Evolutionary conservation across 2,888 invertebrate genomes (phyloP).

Genomic region (Platycheirus albimanus): DNA sequence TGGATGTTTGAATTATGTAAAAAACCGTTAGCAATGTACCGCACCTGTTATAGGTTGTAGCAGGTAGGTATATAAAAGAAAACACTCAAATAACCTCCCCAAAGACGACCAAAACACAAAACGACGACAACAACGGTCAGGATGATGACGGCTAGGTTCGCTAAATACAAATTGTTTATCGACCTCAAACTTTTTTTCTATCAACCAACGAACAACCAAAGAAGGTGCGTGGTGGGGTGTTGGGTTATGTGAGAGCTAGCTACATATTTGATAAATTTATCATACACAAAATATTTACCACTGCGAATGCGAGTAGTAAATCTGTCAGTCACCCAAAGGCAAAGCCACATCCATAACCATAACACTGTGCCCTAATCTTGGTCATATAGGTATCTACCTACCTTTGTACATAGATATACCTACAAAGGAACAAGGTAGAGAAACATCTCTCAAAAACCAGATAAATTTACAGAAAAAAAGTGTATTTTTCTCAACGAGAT

Average conservation of each 20-base stretch:
- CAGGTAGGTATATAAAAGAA: slow-evolving; percentile 25
- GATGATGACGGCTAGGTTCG: slow-evolving; percentile 13
- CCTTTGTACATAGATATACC: not conserved
- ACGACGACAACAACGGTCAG: not conserved
- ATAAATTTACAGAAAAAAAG: slow-evolving; percentile 25
- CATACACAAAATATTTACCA: slow-evolving; percentile 23
- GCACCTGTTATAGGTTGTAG: slow-evolving; percentile 62
- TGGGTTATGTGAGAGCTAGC: not conserved
- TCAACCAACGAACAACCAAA: slow-evolving; percentile 19
- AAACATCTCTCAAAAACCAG: slow-evolving; percentile 36
- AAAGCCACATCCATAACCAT: not conserved
- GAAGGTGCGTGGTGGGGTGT: not conserved
- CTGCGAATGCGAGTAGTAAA: slow-evolving; percentile 1
- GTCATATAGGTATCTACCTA: not conserved
- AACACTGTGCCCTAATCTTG: slow-evolving; percentile 35
- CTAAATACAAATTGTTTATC: slow-evolving; percentile 49
- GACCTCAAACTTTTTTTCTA: slow-evolving; percentile 31
- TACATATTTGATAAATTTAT: slow-evolving; percentile 32
- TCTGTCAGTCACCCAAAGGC: slow-evolving; percentile 23
- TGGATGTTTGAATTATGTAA: slow-evolving; percentile 57
- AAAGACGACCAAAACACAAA: slow-evolving; percentile 21
- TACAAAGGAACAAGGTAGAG: not conserved
- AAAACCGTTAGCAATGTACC: slow-evolving; percentile 36
- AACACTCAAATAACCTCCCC: slow-evolving; percentile 4
- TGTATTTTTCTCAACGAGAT: slow-evolving; percentile 16